These are phyloP conservation scores for Panzeria rudis DNA, from an alignment of 2,888 invertebrate genomes.

Conservation along the genomic window DNA sequence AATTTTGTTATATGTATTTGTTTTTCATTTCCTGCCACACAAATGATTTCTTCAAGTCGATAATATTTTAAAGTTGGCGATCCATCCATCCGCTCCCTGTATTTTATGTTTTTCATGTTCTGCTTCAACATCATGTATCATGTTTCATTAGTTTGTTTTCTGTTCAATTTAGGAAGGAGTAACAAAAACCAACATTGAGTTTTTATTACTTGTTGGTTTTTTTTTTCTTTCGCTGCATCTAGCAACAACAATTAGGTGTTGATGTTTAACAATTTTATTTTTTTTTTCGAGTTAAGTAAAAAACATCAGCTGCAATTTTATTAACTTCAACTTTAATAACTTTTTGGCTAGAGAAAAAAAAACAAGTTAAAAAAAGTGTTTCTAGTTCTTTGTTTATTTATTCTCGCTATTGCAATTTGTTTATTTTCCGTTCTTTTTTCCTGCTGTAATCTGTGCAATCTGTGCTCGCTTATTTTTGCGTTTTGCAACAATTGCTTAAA, in stretches of 20 bases:
- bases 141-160: constrained; percentile 67
- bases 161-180: constrained; percentile 38
- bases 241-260: constrained; percentile 79
- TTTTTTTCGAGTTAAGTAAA: neutral
- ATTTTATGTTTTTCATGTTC: neutral
- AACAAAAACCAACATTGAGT: constrained; percentile 9
- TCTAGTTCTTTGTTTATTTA: constrained; percentile 30
- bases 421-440: constrained; percentile 37
- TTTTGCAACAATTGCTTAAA: constrained; percentile 62
- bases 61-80: constrained; percentile 42
- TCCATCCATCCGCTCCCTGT: neutral
- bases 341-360: constrained; percentile 18
- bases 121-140: constrained; percentile 40
- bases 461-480: constrained; percentile 45
- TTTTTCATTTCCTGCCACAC: constrained; percentile 28
- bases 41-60: constrained; percentile 48
- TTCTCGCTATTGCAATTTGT: constrained; percentile 59
- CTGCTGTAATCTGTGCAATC: constrained; percentile 62
- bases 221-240: constrained; percentile 36
- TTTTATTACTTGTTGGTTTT: constrained; percentile 49
- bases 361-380: constrained; percentile 27
- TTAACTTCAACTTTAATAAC: constrained; percentile 73
- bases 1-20: neutral
- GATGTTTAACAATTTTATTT: constrained; percentile 79
- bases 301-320: constrained; percentile 73